Base-by-base conservation (phyloP, 2,797 vertebrate species). In the Meda fulgida region DNA sequence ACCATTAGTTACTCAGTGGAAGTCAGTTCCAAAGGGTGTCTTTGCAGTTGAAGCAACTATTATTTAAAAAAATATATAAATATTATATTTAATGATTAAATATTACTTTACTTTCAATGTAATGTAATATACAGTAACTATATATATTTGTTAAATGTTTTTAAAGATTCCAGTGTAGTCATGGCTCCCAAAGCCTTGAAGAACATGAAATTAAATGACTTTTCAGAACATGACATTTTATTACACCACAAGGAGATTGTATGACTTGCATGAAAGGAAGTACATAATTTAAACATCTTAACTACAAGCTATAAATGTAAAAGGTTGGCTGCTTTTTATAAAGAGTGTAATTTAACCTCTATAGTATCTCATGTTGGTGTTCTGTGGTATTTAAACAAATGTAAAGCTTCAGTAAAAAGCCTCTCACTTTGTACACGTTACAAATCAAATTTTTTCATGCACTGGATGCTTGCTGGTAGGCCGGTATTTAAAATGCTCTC, bases 231-330 rank as follows among this genome's bases (percentile, higher is more conserved):
- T 51, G 0, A 4, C 31, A 26, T 76, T 55, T 67, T 38, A 48
- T 66, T 51, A 34, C 11, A 34, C 78, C 38, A 67, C 72, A 76
- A 55, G 48, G 8, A n/a, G 31, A n/a, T 69, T 84, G 67, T 69
- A 84, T 58, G n/a, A 31, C 63, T 69, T 40, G 31, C 31, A 53
- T 8, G 46, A 76, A 55, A 67, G 43, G 21, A 46, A 26, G n/a
- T 13, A 63, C 31, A 38, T 72, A n/a, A 51, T 76, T 77, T 66
- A 51, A 83, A 82, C 26, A 36, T 69, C 48, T 78, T 78, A 78
- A 77, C 46, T 46, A 8, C 26, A 58, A 78, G 31, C 34, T 53
- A 60, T 76, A 77, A 78, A 76, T 53, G 18, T 51, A 76, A 83
- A 76, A 76, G 58, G 71, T 53, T 13, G 13, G 31, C 26, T 53